A percentile compares a stretch with the other conserved stretches of the same genome.
Evolutionary conservation across 2,888 invertebrate species (phyloP).

Genomic region (Limnephilus rhombicus): DNA sequence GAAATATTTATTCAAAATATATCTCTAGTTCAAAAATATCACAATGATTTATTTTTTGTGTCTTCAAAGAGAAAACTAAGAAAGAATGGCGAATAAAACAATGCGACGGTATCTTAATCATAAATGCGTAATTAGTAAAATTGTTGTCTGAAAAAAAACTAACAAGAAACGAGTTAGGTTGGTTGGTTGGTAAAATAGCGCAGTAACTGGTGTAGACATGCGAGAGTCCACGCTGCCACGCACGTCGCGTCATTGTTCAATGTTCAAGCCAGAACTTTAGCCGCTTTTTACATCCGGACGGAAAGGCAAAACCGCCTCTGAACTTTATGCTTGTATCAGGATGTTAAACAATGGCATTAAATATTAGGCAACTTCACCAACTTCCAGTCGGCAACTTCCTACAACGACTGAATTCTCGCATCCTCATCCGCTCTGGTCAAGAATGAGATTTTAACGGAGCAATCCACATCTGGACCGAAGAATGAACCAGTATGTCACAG

Average conservation of each 20-base stretch:
- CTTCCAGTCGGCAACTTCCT: neutral
- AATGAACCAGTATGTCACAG: constrained; percentile 32
- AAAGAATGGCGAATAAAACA: too few relatives aligned
- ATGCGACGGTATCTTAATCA: neutral
- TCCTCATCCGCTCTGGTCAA: constrained; percentile 52
- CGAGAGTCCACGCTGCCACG: constrained; percentile 3
- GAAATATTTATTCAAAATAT: neutral
- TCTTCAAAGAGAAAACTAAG: neutral
- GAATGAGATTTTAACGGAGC: constrained; percentile 51
- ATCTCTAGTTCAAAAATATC: neutral
- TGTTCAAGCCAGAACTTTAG: constrained; percentile 24
- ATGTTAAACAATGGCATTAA: constrained; percentile 59
- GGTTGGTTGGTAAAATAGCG: neutral
- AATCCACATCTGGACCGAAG: constrained; percentile 34
- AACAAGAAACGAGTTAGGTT: neutral
- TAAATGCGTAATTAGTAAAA: neutral
- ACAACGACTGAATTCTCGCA: neutral
- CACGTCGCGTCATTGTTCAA: constrained; percentile 28
- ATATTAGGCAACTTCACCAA: constrained; percentile 38
- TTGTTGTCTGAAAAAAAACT: neutral
- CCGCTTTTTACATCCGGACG: constrained; percentile 42
- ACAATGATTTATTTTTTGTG: neutral
- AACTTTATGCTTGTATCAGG: constrained; percentile 50
- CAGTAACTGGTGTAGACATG: neutral
- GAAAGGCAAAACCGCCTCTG: constrained; percentile 43